These are phyloP conservation scores for Vombatus ursinus DNA, from an alignment of 2,113 vertebrate genomes.

Conservation along the genomic window DNA sequence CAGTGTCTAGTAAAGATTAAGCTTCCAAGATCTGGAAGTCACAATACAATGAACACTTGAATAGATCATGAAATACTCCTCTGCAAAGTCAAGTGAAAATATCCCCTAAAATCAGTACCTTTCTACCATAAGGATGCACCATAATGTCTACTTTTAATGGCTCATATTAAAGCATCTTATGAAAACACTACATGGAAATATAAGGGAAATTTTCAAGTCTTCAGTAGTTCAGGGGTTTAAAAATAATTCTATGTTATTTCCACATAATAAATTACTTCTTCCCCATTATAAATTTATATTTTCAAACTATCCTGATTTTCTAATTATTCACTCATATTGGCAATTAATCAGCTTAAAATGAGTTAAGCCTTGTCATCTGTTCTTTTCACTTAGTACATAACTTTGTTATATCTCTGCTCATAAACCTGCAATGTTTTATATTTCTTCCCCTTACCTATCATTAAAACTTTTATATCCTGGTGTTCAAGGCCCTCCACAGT, in stretches of 20 bases:
- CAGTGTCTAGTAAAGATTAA: slow-evolving; percentile 62
- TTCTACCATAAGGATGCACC: slow-evolving; percentile 9
- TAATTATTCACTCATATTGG: background rate
- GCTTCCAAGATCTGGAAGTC: slow-evolving; percentile 32
- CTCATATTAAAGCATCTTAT: background rate
- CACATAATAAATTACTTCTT: background rate
- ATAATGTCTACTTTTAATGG: slow-evolving; percentile 23
- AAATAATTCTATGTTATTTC: background rate
- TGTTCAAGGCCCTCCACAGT: background rate
- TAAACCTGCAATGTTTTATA: background rate
- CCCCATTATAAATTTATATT: background rate
- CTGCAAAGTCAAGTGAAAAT: slow-evolving; percentile 43
- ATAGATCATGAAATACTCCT: slow-evolving; percentile 3
- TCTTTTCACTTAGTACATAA: background rate
- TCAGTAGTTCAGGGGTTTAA: background rate
- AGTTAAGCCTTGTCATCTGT: background rate
- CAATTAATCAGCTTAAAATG: background rate
- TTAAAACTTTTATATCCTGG: background rate
- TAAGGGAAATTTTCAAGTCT: background rate
- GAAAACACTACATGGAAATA: background rate
- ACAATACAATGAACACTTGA: slow-evolving; percentile 45
- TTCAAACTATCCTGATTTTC: background rate
- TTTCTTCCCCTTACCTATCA: background rate
- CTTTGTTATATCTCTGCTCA: background rate
- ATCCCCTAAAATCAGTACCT: slow-evolving; percentile 10